phyloP scores from a whole-genome alignment of 1,140 invertebrate genomes.

The Onthophagus taurus region DNA sequence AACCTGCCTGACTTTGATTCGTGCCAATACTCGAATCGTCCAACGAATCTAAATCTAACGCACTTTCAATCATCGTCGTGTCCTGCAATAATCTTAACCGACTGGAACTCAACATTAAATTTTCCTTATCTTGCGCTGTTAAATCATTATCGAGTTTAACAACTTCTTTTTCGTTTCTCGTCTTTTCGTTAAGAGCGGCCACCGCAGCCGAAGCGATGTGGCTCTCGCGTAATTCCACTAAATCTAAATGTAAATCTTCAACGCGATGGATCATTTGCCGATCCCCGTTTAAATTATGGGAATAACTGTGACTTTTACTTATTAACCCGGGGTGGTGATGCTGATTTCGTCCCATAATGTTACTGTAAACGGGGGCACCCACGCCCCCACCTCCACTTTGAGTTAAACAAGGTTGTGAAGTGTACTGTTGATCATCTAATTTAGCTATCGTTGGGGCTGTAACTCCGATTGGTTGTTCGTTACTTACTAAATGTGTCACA shows the following conservation, averaged over 20 bases:
- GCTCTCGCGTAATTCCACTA: constrained; percentile 29
- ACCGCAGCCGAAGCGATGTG: constrained; percentile 18
- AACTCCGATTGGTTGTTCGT: constrained; percentile 51
- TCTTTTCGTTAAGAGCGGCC: constrained; percentile 5
- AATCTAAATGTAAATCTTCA: constrained; percentile 33
- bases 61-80: constrained; percentile 79
- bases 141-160: constrained; percentile 32
- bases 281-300: constrained; percentile 27
- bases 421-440: constrained; percentile 34
- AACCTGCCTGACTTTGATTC: constrained; percentile 32
- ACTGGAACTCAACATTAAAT: constrained; percentile 43
- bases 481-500: constrained; percentile 51
- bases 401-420: constrained; percentile 31
- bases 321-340: constrained; percentile 14
- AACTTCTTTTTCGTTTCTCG: constrained; percentile 16
- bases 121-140: constrained; percentile 34
- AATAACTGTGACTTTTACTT: constrained; percentile 30
- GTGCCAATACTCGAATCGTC: constrained; percentile 48
- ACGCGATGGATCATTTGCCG: constrained; percentile 12
- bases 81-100: constrained; percentile 64
- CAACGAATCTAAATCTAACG: constrained; percentile 72
- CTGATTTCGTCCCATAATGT: constrained; percentile 16
- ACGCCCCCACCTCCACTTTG: no score
- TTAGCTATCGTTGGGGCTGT: constrained; percentile 39
- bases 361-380: constrained; percentile 34